Evolutionary conservation across 2,113 vertebrate species (phyloP).

Genomic region (Oriolus oriolus): DNA sequence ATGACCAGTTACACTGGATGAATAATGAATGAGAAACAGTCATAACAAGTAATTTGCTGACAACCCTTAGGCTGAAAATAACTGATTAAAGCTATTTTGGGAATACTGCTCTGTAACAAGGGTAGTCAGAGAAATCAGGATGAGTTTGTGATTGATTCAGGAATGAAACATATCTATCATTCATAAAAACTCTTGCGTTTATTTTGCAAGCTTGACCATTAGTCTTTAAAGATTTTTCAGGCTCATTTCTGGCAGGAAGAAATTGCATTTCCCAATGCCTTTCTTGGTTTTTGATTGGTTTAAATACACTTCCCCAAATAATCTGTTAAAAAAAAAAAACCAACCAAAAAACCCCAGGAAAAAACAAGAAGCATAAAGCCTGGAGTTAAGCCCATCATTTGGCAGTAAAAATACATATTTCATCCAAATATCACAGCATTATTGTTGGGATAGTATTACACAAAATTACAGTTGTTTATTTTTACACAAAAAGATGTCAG

Average conservation of each 20-base stretch:
- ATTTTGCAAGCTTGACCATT: neutral
- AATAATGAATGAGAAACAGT: constrained; percentile 23
- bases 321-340: neutral
- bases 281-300: neutral
- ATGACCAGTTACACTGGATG: neutral
- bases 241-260: neutral
- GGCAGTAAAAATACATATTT: neutral
- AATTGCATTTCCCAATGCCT: neutral
- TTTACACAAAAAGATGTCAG: neutral
- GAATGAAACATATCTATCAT: neutral
- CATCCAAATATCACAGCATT: neutral
- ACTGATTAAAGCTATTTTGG: constrained; percentile 34
- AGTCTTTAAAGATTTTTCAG: neutral
- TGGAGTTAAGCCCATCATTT: neutral
- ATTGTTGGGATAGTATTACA: neutral
- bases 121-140: neutral
- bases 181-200: neutral
- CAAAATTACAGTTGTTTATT: neutral
- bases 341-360: rapidly evolving
- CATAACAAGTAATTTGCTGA: neutral
- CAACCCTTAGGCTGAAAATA: constrained; percentile 23
- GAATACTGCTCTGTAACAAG: neutral
- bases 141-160: neutral
- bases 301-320: neutral
- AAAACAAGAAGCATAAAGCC: neutral